Conservation (phyloP, 2,113 vertebrate species). For the Oreocharis arfaki region DNA sequence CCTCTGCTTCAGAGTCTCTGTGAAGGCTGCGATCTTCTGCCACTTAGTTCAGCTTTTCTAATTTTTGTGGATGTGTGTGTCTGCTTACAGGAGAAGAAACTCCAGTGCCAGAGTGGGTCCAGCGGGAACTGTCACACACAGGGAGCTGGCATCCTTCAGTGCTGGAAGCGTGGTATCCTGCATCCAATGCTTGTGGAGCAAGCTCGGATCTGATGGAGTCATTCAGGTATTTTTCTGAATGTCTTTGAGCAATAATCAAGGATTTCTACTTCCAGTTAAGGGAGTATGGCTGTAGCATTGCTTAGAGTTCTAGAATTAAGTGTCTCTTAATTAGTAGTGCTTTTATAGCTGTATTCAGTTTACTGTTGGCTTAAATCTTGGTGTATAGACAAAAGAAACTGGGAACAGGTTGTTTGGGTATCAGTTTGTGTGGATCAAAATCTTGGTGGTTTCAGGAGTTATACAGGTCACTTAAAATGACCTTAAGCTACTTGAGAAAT, state of each 20-base stretch:
- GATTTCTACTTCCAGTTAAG: not conserved
- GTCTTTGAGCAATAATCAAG: not conserved
- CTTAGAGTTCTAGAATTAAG: not conserved
- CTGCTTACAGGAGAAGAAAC: not conserved
- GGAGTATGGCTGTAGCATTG: not conserved
- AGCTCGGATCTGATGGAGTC: constrained; percentile 89
- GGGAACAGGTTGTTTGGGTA: not conserved
- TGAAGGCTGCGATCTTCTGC: not conserved
- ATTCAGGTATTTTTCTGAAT: constrained; percentile 77
- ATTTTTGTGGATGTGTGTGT: constrained; percentile 3
- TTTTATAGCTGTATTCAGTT: not conserved
- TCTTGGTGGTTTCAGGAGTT: not conserved
- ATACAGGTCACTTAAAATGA: not conserved
- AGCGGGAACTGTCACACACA: constrained; percentile 74
- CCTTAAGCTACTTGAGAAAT: not conserved
- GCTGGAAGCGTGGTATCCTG: constrained; percentile 84
- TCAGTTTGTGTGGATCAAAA: not conserved
- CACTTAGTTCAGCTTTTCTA: not conserved
- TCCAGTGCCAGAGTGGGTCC: constrained; percentile 83
- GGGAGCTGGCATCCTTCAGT: constrained; percentile 56
- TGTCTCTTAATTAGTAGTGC: not conserved
- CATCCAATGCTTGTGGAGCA: constrained; percentile 83
- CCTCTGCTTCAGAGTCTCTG: not conserved
- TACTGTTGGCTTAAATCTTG: not conserved
- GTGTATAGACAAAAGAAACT: not conserved